Conservation (phyloP, 1,140 invertebrate species). For the Delia radicum region DNA sequence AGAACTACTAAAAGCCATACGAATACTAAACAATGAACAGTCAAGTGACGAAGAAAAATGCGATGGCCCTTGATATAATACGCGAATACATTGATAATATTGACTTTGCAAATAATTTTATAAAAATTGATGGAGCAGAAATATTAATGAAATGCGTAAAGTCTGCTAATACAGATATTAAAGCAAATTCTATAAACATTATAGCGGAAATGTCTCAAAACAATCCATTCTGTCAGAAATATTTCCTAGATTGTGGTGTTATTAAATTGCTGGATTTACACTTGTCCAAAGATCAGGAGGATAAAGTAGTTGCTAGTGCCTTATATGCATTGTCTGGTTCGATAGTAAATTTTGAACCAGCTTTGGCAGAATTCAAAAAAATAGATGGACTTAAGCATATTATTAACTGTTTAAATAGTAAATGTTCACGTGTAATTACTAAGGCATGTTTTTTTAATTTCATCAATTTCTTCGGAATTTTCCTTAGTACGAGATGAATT, state of each 20-base stretch:
- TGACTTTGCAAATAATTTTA: slow-evolving; percentile 66
- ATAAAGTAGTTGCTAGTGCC: slow-evolving; percentile 61
- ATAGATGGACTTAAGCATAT: slow-evolving; percentile 28
- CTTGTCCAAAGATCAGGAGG: slow-evolving; percentile 57
- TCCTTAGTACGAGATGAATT: slow-evolving; percentile 9
- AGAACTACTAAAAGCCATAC: slow-evolving; percentile 58
- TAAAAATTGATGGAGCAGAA: slow-evolving; percentile 66
- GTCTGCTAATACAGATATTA: slow-evolving; percentile 57
- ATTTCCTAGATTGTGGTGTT: slow-evolving; percentile 58
- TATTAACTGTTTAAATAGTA: slow-evolving; percentile 20
- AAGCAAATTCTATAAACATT: slow-evolving; percentile 61
- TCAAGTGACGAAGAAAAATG: slow-evolving; percentile 56
- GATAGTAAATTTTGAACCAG: slow-evolving; percentile 37
- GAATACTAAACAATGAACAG: slow-evolving; percentile 52
- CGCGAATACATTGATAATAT: slow-evolving; percentile 61
- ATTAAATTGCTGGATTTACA: slow-evolving; percentile 60
- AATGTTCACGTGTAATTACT: slow-evolving; percentile 16
- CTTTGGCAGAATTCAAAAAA: slow-evolving; percentile 22
- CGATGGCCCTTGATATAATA: slow-evolving; percentile 59
- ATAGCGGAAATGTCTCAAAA: slow-evolving; percentile 67
- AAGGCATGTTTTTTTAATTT: slow-evolving; percentile 31
- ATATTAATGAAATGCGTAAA: slow-evolving; percentile 60
- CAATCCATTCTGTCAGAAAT: slow-evolving; percentile 65
- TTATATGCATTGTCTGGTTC: slow-evolving; percentile 67
- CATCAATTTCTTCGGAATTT: slow-evolving; percentile 25